phyloP scores from a whole-genome alignment of 2,113 vertebrate genomes.

The Melozone crissalis region DNA sequence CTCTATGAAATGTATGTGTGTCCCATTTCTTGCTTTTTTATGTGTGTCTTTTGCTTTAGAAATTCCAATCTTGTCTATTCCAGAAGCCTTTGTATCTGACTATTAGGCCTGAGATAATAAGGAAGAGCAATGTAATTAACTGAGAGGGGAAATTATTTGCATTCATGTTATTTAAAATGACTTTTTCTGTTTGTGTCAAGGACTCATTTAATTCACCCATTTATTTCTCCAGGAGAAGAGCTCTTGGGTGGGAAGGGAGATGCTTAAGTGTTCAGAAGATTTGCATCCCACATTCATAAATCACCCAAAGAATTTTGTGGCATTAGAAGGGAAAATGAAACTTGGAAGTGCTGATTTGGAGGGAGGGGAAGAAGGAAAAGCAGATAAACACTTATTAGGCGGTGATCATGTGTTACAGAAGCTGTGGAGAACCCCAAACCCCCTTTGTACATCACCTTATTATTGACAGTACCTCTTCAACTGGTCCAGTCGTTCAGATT shows the following conservation, averaged over 20 bases:
- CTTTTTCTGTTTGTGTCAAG: slow-evolving; percentile 15
- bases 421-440: not conserved
- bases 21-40: not conserved
- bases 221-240: not conserved
- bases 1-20: not conserved
- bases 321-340: not conserved
- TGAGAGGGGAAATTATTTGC: slow-evolving; percentile 6
- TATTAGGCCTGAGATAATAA: not conserved
- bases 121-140: slow-evolving; percentile 9
- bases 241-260: slow-evolving; percentile 8
- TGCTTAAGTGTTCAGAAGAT: not conserved
- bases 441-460: not conserved
- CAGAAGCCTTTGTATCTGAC: not conserved
- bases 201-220: not conserved
- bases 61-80: not conserved
- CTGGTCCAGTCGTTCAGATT: not conserved
- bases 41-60: not conserved
- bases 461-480: not conserved
- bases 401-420: not conserved
- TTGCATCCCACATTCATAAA: not conserved
- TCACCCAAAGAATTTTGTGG: not conserved
- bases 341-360: not conserved
- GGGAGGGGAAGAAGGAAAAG: not conserved
- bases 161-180: slow-evolving; percentile 19
- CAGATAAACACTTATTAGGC: not conserved